phyloP scores from a whole-genome alignment of 2,113 vertebrate genomes.

The Colaptes auratus region DNA sequence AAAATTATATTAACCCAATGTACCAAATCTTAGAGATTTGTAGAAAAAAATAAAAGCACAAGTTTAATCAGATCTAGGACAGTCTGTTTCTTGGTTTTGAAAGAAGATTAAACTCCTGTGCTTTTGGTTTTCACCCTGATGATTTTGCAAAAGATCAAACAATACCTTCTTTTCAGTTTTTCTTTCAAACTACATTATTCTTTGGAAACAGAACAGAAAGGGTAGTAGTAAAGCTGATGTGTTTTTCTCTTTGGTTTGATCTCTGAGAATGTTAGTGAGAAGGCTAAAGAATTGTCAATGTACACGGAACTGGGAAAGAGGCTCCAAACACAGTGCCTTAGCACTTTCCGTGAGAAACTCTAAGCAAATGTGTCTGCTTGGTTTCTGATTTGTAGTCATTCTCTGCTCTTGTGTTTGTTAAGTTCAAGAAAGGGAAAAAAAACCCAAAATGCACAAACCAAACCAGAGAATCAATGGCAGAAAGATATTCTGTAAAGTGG shows the following conservation, averaged over 20 bases:
- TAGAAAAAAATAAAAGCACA: background rate
- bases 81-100: background rate
- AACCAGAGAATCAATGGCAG: constrained; percentile 41
- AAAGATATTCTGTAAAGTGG: constrained; percentile 41
- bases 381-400: background rate
- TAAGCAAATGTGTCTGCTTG: background rate
- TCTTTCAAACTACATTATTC: background rate
- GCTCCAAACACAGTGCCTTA: background rate
- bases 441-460: background rate
- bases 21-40: background rate
- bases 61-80: background rate
- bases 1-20: background rate
- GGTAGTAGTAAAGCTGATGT: background rate
- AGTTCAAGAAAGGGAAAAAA: background rate
- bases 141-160: background rate
- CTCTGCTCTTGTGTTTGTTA: background rate
- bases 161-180: background rate
- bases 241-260: background rate
- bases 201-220: background rate
- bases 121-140: background rate
- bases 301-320: background rate
- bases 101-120: background rate
- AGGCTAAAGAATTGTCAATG: accelerated
- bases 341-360: background rate
- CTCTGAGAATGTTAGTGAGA: background rate